Evolutionary conservation across 2,797 vertebrate species (phyloP).

Genomic region (Sardinella longiceps): DNA sequence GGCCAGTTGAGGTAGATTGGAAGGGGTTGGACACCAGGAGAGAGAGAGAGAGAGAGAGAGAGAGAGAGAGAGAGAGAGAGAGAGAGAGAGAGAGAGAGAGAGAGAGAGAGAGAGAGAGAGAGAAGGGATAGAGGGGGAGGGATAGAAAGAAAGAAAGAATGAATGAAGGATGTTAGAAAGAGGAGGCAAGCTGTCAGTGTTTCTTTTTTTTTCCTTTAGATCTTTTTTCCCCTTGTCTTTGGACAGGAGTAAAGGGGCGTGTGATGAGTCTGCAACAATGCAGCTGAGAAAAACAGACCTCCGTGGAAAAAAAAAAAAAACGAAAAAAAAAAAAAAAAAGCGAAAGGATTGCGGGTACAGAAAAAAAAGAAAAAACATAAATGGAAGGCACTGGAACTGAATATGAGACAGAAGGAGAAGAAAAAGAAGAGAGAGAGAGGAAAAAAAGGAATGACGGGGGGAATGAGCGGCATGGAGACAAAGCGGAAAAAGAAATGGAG

Average conservation of each 20-base stretch:
- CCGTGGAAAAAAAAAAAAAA: background rate
- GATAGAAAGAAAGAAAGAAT: too few relatives aligned
- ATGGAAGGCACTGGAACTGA: background rate
- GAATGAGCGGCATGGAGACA: background rate
- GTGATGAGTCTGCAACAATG: slow-evolving; percentile 19
- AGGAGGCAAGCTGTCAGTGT: slow-evolving; percentile 15
- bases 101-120: background rate
- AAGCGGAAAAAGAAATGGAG: background rate
- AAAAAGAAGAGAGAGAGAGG: slow-evolving; percentile 1
- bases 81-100: background rate
- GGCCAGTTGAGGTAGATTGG: background rate
- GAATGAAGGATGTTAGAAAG: slow-evolving; percentile 13
- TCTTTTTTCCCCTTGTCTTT: background rate
- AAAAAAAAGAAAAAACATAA: background rate
- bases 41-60: background rate
- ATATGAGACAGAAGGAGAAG: background rate
- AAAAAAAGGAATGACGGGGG: slow-evolving; percentile 41
- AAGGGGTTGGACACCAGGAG: background rate
- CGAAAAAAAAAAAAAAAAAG: background rate
- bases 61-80: background rate
- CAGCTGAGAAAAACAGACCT: slow-evolving; percentile 39
- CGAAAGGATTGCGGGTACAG: background rate
- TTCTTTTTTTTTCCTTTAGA: background rate
- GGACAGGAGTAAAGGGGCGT: background rate
- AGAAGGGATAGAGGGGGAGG: slow-evolving; percentile 13